Percentiles rank a stretch among this genome's conserved stretches.
These are phyloP conservation scores for Zaprionus kolodkinae DNA, from an alignment of 1,140 invertebrate species.

Conservation along the genomic window DNA sequence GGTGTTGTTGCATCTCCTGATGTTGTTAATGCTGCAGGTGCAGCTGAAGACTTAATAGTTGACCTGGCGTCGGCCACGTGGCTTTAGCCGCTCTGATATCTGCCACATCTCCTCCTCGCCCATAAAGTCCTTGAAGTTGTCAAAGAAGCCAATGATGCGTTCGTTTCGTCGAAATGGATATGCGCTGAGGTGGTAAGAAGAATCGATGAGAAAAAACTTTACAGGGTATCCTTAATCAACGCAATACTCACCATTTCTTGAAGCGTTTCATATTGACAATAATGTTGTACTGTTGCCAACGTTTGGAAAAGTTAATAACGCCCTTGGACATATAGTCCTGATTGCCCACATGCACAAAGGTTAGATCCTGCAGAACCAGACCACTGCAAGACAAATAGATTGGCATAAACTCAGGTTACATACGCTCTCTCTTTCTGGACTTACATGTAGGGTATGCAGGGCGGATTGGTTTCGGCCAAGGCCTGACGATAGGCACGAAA, in stretches of 20 bases:
- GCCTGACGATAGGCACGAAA: slow-evolving; percentile 98
- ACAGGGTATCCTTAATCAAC: not conserved
- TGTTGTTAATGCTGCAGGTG: slow-evolving; percentile 24
- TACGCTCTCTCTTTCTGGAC: slow-evolving; percentile 69
- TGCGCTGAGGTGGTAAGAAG: slow-evolving; percentile 83
- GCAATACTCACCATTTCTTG: slow-evolving; percentile 92
- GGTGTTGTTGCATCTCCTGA: slow-evolving; percentile 44
- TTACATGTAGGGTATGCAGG: slow-evolving; percentile 99
- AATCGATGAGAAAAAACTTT: not conserved
- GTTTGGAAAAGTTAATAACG: slow-evolving; percentile 97
- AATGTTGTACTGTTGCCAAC: slow-evolving; percentile 99
- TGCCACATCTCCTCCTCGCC: slow-evolving; percentile 99
- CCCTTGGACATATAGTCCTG: slow-evolving; percentile 94
- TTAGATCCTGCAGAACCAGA: slow-evolving; percentile 98
- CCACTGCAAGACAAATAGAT: slow-evolving; percentile 89
- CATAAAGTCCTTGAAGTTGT: slow-evolving; percentile 97
- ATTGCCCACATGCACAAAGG: slow-evolving; percentile 99
- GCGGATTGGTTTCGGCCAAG: slow-evolving; percentile 96
- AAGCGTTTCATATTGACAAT: slow-evolving; percentile 99
- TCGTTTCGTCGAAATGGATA: slow-evolving; percentile 96
- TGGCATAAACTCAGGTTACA: not conserved
- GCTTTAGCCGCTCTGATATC: slow-evolving; percentile 97
- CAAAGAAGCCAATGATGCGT: slow-evolving; percentile 96
- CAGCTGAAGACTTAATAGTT: slow-evolving; percentile 62
- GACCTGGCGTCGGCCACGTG: slow-evolving; percentile 86